Percentiles rank a stretch among this genome's conserved stretches.
Evolutionary conservation across 2,113 vertebrate genomes (phyloP).

Genomic region (Leptosomus discolor): DNA sequence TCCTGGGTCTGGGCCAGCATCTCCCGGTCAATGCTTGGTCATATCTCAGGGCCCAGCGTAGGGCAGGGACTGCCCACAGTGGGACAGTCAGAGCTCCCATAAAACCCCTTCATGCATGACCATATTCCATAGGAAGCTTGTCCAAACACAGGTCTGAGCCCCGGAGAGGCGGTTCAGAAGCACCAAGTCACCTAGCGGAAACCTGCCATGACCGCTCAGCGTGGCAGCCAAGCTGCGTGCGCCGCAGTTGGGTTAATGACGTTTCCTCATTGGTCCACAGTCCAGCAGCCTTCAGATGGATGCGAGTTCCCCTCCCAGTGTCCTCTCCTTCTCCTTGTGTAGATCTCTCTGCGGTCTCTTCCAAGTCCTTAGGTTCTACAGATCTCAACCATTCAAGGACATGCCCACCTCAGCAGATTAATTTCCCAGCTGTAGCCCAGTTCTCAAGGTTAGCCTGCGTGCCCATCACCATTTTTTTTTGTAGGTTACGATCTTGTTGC

Average conservation of each 20-base stretch:
- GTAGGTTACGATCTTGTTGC: background rate
- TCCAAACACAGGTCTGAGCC: background rate
- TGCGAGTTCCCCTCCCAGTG: background rate
- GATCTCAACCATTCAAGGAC: background rate
- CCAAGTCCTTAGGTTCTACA: background rate
- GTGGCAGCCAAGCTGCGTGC: background rate
- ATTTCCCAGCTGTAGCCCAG: background rate
- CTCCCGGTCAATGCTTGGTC: background rate
- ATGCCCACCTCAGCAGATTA: background rate
- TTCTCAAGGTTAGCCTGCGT: background rate
- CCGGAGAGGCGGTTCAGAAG: background rate
- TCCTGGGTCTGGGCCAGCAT: background rate
- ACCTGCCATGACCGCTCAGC: accelerated
- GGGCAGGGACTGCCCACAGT: background rate
- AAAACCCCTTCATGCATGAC: background rate
- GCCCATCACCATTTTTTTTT: background rate
- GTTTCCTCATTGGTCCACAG: background rate
- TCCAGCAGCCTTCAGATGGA: background rate
- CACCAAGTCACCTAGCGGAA: background rate
- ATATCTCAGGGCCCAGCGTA: too few relatives aligned
- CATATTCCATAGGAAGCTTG: background rate
- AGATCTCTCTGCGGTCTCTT: background rate
- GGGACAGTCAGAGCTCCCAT: background rate
- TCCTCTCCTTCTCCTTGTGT: background rate
- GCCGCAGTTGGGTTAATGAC: background rate